Evolutionary conservation across 2,797 vertebrate genomes (phyloP).

Genomic region (Enteromius trimaculatus): DNA sequence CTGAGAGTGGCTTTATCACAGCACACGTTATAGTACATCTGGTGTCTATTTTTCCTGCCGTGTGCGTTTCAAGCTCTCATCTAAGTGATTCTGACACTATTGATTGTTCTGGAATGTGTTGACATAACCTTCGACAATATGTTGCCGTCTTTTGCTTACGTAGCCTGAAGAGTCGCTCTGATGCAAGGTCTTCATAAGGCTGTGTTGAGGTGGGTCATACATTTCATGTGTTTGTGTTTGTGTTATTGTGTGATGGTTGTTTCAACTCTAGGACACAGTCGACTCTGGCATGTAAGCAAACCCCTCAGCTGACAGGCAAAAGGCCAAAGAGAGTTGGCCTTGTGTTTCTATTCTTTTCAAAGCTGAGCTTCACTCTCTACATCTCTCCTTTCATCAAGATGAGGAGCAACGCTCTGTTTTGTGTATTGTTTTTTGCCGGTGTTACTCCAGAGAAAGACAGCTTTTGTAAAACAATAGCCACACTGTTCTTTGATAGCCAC

Average conservation of each 20-base stretch:
- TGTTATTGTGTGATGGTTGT: constrained; percentile 53
- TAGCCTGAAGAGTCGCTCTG: constrained; percentile 75
- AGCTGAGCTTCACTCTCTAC: constrained; percentile 64
- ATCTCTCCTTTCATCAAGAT: constrained; percentile 78
- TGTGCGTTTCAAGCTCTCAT: constrained; percentile 29
- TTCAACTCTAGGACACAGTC: constrained; percentile 49
- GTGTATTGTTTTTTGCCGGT: constrained; percentile 67
- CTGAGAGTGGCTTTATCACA: constrained; percentile 25
- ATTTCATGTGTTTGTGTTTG: constrained; percentile 56
- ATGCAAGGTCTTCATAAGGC: constrained; percentile 73
- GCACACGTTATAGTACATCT: constrained; percentile 35
- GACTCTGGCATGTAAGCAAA: constrained; percentile 42
- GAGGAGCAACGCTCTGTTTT: constrained; percentile 67
- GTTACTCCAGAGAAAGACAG: constrained; percentile 67
- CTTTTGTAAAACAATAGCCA: constrained; percentile 69
- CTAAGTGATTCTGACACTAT: constrained; percentile 65
- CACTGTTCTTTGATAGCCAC: constrained; percentile 67
- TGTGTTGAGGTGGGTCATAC: constrained; percentile 63
- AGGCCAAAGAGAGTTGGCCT: constrained; percentile 63
- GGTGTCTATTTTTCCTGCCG: constrained; percentile 28
- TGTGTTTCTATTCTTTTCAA: constrained; percentile 74
- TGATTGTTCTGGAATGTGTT: constrained; percentile 70
- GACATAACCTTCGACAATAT: constrained; percentile 75
- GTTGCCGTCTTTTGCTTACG: constrained; percentile 72
- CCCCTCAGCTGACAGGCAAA: constrained; percentile 46